Evolutionary conservation across 92 coral and sea anemone species (phyloP).

Genomic region (Bergia sp.): DNA sequence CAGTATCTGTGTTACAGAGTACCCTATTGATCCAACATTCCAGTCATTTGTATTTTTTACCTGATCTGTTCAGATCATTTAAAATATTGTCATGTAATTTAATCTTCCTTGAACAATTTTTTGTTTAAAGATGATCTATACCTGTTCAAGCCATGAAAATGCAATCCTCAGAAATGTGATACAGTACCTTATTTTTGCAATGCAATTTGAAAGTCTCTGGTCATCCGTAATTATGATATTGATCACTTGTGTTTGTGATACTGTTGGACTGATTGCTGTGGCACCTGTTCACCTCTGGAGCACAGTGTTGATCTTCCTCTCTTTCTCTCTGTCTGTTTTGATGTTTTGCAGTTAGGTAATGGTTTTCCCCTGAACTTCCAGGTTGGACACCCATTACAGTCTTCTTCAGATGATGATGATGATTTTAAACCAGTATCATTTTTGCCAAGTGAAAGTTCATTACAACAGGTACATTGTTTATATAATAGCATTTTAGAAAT

Average conservation of each 20-base stretch:
- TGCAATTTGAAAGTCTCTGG: not conserved
- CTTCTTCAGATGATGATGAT: slow-evolving; percentile 98
- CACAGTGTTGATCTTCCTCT: slow-evolving; percentile 38
- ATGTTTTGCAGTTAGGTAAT: slow-evolving; percentile 35
- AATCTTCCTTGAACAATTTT: too few species aligned
- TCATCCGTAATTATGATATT: not conserved
- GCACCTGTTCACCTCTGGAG: not conserved
- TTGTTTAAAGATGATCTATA: too few species aligned
- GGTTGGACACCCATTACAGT: slow-evolving; percentile 98
- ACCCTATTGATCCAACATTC: too few species aligned
- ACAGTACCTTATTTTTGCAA: not conserved
- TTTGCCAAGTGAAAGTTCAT: slow-evolving; percentile 80
- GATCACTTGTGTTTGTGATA: not conserved
- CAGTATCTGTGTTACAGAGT: too few species aligned
- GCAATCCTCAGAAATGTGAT: too few species aligned
- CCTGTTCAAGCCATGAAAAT: too few species aligned
- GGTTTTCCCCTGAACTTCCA: slow-evolving; percentile 38
- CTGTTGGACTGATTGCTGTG: not conserved
- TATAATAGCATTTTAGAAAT: not conserved
- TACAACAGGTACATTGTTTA: slow-evolving; percentile 80
- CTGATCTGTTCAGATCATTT: too few species aligned
- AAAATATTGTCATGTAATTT: too few species aligned
- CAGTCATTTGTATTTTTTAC: too few species aligned
- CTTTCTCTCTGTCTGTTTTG: slow-evolving; percentile 32
- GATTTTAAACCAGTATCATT: slow-evolving; percentile 93